Percentiles rank a stretch among this genome's conserved stretches.
phyloP scores from a whole-genome alignment of 2,888 invertebrate species.

The Dorcus parallelipipedus region DNA sequence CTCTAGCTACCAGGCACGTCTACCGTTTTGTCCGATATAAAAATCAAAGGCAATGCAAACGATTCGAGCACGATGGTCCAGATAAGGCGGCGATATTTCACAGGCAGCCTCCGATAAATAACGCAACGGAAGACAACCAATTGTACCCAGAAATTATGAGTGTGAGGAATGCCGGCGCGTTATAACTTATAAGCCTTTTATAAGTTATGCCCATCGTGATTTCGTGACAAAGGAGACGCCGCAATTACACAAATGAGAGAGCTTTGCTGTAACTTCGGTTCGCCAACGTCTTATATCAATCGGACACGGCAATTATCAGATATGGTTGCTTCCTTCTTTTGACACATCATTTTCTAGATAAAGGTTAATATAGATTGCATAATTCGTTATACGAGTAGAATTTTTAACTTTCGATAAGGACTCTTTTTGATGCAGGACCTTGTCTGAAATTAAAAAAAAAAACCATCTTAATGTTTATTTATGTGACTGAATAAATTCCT shows the following conservation, averaged over 20 bases:
- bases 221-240: conserved; percentile 38
- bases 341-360: not conserved
- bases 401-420: too few relatives aligned
- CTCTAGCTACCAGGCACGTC: not conserved
- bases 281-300: conserved; percentile 18
- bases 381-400: too few relatives aligned
- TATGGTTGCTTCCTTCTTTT: conserved; percentile 3
- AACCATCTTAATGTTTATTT: too few relatives aligned
- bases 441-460: too few relatives aligned
- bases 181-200: conserved; percentile 12
- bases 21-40: not conserved
- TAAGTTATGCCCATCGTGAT: conserved; percentile 36
- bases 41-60: not conserved
- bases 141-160: conserved; percentile 37
- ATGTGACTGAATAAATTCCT: too few relatives aligned
- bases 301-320: conserved; percentile 14
- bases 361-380: too few relatives aligned
- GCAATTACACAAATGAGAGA: conserved; percentile 34
- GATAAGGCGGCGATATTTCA: conserved; percentile 6
- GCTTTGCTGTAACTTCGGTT: conserved; percentile 24
- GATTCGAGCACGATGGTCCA: conserved; percentile 2
- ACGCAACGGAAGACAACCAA: conserved; percentile 32
- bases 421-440: too few relatives aligned
- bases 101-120: conserved; percentile 10
- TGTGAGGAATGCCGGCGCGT: conserved; percentile 30